phyloP scores from a whole-genome alignment of 2,888 invertebrate species.

The Lasiommata megera region DNA sequence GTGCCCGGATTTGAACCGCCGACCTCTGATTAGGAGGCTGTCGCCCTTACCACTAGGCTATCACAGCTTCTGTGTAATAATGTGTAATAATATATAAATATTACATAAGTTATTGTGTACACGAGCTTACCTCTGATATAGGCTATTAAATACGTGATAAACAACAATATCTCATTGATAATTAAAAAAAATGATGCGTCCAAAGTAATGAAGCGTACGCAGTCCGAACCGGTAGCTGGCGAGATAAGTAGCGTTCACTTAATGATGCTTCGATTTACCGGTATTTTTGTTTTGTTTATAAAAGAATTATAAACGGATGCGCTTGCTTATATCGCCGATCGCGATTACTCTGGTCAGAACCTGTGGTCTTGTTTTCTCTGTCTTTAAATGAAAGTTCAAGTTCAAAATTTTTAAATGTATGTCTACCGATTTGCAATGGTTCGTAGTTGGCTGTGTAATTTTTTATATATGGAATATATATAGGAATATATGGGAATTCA shows the following conservation, averaged over 20 bases:
- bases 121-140: constrained; percentile 30
- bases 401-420: too few relatives aligned
- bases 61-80: too few relatives aligned
- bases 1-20: too few relatives aligned
- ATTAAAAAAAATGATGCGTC: constrained; percentile 42
- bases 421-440: too few relatives aligned
- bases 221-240: constrained; percentile 60
- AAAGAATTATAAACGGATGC: constrained; percentile 8
- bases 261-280: constrained; percentile 18
- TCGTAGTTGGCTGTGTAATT: too few relatives aligned
- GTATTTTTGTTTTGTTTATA: constrained; percentile 7
- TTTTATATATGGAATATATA: too few relatives aligned
- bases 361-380: too few relatives aligned
- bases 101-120: background rate
- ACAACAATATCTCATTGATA: constrained; percentile 43
- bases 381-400: too few relatives aligned
- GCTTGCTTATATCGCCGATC: background rate
- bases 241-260: constrained; percentile 47
- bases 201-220: constrained; percentile 36
- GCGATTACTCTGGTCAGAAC: background rate
- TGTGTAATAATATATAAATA: background rate
- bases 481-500: too few relatives aligned
- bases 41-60: too few relatives aligned
- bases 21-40: too few relatives aligned
- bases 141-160: constrained; percentile 39